Evolutionary conservation across 2,113 vertebrate species (phyloP).

Genomic region (Prietella phreatophila): DNA sequence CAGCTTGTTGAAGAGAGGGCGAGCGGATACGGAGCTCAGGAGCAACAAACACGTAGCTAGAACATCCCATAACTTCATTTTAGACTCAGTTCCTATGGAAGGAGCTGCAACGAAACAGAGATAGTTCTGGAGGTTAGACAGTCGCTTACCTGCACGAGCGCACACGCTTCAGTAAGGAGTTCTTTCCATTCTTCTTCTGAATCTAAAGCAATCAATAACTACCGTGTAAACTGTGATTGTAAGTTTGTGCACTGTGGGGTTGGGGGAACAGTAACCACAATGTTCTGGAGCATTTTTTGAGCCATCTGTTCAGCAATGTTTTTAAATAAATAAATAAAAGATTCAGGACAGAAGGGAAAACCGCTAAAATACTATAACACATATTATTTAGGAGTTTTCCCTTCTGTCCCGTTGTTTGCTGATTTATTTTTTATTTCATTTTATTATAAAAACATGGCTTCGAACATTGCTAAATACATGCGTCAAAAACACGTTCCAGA

Average conservation of each 20-base stretch:
- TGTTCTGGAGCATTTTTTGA: not conserved
- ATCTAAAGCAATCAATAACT: not conserved
- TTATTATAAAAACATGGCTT: not conserved
- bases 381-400: too few species aligned
- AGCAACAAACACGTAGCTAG: slow-evolving; percentile 97
- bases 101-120: slow-evolving; percentile 74
- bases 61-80: slow-evolving; percentile 99
- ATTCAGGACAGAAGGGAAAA: too few species aligned
- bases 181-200: not conserved
- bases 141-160: not conserved
- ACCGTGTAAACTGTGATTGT: too few species aligned
- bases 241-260: not conserved
- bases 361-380: too few species aligned
- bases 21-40: slow-evolving; percentile 88
- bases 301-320: too few species aligned
- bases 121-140: slow-evolving; percentile 14
- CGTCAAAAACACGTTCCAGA: not conserved
- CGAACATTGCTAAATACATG: not conserved
- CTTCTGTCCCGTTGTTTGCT: not conserved
- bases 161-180: not conserved
- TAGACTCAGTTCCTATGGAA: slow-evolving; percentile 92
- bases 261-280: not conserved
- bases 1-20: slow-evolving; percentile 82
- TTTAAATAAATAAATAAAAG: too few species aligned
- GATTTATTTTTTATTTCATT: too few species aligned